Evolutionary conservation across 2,797 vertebrate species (phyloP).

Genomic region (Cynopterus sphinx): DNA sequence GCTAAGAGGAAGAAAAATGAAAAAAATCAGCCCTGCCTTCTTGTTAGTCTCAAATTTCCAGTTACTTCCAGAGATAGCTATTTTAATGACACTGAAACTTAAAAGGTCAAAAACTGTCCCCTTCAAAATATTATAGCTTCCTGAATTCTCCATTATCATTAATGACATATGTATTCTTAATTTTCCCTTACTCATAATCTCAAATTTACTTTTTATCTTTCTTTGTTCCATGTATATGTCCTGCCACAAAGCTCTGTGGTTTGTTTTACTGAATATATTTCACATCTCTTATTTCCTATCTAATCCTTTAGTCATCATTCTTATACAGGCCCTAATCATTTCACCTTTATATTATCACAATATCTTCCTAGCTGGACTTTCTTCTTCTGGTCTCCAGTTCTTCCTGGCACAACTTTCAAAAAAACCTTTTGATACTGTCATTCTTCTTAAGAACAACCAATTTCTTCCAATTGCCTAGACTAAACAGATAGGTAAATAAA

Average conservation of each 20-base stretch:
- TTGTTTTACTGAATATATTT: not conserved
- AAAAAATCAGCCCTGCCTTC: conserved; percentile 10
- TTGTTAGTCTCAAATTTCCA: conserved; percentile 14
- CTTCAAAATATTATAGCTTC: not conserved
- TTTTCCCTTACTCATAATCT: not conserved
- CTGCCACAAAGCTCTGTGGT: not conserved
- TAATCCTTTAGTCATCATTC: not conserved
- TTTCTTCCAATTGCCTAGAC: not conserved
- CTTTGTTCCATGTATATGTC: not conserved
- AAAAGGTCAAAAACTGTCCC: not conserved
- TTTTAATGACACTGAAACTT: conserved; percentile 21
- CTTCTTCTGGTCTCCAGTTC: not conserved
- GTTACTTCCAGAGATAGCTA: not conserved
- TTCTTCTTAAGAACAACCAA: conserved; percentile 30
- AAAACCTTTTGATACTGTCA: not conserved
- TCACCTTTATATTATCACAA: not conserved
- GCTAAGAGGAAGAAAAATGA: not conserved
- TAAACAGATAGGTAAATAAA: not conserved
- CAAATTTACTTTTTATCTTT: conserved; percentile 28
- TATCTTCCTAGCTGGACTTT: not conserved
- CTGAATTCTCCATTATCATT: not conserved
- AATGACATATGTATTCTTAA: not conserved
- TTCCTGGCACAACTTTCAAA: not conserved
- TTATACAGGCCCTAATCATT: not conserved
- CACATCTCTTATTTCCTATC: not conserved